Conservation (phyloP, 2,888 invertebrate species). For the Drosophila histrio region DNA sequence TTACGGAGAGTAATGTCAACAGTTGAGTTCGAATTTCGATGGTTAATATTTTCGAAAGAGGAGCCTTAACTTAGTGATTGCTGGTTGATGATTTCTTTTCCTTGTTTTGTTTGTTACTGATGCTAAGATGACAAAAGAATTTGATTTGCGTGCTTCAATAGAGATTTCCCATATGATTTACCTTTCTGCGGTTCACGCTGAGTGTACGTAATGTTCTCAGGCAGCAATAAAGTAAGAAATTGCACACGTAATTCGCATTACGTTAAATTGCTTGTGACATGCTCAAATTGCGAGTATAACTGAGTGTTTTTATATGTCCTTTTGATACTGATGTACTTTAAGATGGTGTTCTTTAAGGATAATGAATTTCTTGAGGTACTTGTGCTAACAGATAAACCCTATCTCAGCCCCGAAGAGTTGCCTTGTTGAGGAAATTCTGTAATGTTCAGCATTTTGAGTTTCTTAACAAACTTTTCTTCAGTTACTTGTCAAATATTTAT, state of each 20-base stretch:
- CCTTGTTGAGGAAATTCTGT: not conserved
- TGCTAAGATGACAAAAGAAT: conserved; percentile 24
- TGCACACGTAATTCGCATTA: conserved; percentile 40
- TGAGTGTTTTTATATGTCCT: not conserved
- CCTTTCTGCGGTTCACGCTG: conserved; percentile 3
- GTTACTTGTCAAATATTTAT: conserved; percentile 4
- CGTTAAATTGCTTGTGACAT: conserved; percentile 26
- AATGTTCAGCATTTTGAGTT: not conserved
- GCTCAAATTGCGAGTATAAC: conserved; percentile 7
- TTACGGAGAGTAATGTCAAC: conserved; percentile 9
- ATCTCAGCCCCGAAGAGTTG: not conserved
- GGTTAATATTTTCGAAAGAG: conserved; percentile 8
- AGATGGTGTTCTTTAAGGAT: not conserved
- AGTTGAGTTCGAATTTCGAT: conserved; percentile 5
- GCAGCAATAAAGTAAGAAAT: conserved; percentile 40
- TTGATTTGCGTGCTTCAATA: conserved; percentile 35
- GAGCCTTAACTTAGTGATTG: conserved; percentile 36
- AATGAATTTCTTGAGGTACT: not conserved
- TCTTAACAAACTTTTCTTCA: conserved; percentile 10
- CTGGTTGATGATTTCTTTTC: conserved; percentile 26
- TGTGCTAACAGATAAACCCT: not conserved
- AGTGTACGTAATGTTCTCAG: conserved; percentile 25
- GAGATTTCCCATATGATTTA: conserved; percentile 20
- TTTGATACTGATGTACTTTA: not conserved
- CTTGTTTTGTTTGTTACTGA: not conserved